Conservation (phyloP, 1,140 invertebrate genomes). For the Rhizoglyphus robini region DNA sequence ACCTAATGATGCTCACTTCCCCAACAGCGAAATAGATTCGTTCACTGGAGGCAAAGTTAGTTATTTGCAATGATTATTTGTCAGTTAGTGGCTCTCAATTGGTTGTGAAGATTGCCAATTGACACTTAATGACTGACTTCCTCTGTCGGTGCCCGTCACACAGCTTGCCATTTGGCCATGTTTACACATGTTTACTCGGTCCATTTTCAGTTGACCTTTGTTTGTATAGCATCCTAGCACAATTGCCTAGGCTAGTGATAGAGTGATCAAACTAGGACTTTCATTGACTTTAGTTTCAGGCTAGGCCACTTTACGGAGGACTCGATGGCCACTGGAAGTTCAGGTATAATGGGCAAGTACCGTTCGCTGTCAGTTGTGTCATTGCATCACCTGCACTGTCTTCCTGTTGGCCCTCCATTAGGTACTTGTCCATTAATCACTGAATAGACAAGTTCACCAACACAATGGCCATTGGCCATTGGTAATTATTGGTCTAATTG, state of each 20-base stretch:
- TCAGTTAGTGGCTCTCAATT: no score
- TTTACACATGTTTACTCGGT: neutral
- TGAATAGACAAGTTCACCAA: conserved; percentile 1
- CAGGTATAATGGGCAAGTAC: no score
- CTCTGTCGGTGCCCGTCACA: neutral
- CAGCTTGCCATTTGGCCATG: neutral
- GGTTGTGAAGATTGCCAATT: neutral
- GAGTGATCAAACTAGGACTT: neutral
- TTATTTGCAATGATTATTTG: no score
- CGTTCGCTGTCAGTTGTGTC: no score
- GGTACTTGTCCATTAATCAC: conserved; percentile 1
- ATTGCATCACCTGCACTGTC: neutral
- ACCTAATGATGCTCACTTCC: no score
- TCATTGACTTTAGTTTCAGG: no score
- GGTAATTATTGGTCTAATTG: conserved; percentile 8
- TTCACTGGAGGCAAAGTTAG: no score
- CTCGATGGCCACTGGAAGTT: no score
- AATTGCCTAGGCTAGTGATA: neutral
- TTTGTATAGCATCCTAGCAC: neutral
- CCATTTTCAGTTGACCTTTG: no score
- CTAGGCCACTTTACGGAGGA: no score
- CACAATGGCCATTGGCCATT: neutral
- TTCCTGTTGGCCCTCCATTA: neutral
- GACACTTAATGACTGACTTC: neutral
- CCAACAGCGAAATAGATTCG: no score